Base-by-base conservation (phyloP, 2,113 vertebrate genomes). In the Corydoras maculifer region DNA sequence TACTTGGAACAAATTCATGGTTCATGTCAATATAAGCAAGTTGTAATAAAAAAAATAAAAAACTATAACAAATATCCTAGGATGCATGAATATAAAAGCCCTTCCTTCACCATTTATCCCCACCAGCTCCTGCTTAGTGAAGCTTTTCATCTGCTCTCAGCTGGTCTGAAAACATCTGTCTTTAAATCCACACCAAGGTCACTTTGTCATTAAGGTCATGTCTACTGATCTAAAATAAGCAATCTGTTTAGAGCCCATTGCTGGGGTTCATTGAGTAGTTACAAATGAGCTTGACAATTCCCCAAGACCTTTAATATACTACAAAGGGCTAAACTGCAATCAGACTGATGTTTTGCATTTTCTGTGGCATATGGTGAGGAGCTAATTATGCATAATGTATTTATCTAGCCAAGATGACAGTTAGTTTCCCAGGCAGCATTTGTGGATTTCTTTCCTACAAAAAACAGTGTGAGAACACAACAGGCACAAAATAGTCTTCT, bases 361-460 rank as follows among this genome's bases (percentile, higher is more conserved):
- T n/a, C 30, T 54, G 57, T 67, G 72, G 64, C 64, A 73, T 73
- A 67, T 67, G 72, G 64, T 11, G 49, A 54, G 30, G 15, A 54
- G 53, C 58, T 73, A 73, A 73, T 73, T 73, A 73, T 67, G 58
- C 30, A 54, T 58, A 29, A 67, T 67, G 58, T 61, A 67, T 73
- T 49, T 48, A 61, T 54, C 48, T 30, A 66, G 29, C 30, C 51
- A 61, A 62, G 50, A 61, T 51, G 65, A 50, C 50, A 60, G 58
- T 62, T 68, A 58, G 25, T 8, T 58, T 71, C 61, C 13, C 10
- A 63, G 7, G 32, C 61, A 71, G 69, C 51, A 8, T 55, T 55
- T 10, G 5, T 63, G n/a, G 15, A 81, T 84, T 85, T 86, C 54
- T 57, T 57, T 43, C 35, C 35, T 43, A 43, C 7, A 43, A 43